Base-by-base conservation (phyloP, 2,888 invertebrate genomes). In the Agrotis ipsilon region DNA sequence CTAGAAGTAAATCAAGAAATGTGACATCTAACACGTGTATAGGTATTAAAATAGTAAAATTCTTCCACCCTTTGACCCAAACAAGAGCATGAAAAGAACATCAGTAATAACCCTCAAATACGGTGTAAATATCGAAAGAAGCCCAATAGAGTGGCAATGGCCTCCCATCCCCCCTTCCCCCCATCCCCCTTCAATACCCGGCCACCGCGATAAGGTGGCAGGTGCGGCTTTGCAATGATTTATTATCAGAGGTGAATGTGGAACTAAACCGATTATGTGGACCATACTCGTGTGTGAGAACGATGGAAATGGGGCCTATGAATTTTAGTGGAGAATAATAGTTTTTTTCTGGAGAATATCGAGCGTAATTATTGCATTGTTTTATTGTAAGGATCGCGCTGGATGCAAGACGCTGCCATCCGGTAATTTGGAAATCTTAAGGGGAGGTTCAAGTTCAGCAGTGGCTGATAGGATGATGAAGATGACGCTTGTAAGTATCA, bases 191-290 rank as follows among this genome's bases (percentile, higher is more conserved):
- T 21, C 72, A 48, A 68, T 68, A 55, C 74, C 83, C 72, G 79
- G 68, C 49, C 27, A 48, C 72, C 45, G 57, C 78, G 87, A 90
- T 89, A 89, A 82, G 84, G 83, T 89, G 90, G 89, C 91, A 92
- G 92, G 92, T 92, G 87, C 86, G 88, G 90, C 92, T 92, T 90
- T 91, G 86, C 81, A 84, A 90, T 92, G 92, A 92, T 92, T 89
- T 92, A 92, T 85, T 87, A 86, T 79, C 77, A 68, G 84, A 72
- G 72, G 69, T 74, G 83, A 86, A 72, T 86, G 89, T 83, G 83
- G 69, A 79, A 83, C 85, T 91, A 91, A 91, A 88, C 91, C 90
- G 90, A 91, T 92, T 90, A 89, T 87, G 75, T 86, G 86, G 79
- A 80, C 86, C 83, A 78, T 82, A 75, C 86, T 83, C 89, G 85